Percentiles rank a stretch among this genome's conserved stretches.
Evolutionary conservation across 1,140 invertebrate genomes (phyloP).

Genomic region (Elysia chlorotica): DNA sequence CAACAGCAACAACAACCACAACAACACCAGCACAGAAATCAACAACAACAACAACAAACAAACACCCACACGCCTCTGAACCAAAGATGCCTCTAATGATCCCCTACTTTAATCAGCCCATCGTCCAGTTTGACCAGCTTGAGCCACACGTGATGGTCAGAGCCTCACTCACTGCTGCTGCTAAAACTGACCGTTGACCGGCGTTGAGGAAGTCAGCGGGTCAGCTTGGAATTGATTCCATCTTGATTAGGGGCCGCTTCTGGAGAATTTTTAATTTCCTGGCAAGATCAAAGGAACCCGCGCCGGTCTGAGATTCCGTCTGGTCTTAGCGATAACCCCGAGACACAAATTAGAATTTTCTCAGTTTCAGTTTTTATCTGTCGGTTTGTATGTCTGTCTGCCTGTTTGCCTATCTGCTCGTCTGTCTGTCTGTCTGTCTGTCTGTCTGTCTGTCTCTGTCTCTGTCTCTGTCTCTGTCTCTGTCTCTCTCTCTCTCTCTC

Average conservation of each 20-base stretch:
- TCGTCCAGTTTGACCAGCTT: too few species aligned
- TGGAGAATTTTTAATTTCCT: too few species aligned
- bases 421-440: background rate
- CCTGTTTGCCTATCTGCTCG: background rate
- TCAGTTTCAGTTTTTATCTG: background rate
- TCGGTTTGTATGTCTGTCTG: background rate
- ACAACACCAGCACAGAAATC: too few species aligned
- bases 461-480: background rate
- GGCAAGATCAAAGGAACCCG: background rate
- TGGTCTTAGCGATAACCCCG: background rate
- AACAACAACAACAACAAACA: too few species aligned
- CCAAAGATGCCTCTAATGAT: too few species aligned
- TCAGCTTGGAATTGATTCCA: background rate
- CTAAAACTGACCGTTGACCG: too few species aligned
- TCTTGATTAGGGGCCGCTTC: background rate
- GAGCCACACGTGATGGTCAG: too few species aligned
- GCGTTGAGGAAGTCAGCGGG: background rate
- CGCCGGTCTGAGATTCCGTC: background rate
- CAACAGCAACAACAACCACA: too few species aligned
- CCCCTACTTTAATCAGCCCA: too few species aligned
- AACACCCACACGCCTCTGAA: too few species aligned
- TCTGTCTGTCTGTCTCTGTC: conserved; percentile 13
- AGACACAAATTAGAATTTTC: background rate
- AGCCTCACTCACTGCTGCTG: too few species aligned
- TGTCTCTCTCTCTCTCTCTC: background rate